These are phyloP conservation scores for Balaeniceps rex DNA, from an alignment of 2,113 vertebrate species.

Conservation along the genomic window DNA sequence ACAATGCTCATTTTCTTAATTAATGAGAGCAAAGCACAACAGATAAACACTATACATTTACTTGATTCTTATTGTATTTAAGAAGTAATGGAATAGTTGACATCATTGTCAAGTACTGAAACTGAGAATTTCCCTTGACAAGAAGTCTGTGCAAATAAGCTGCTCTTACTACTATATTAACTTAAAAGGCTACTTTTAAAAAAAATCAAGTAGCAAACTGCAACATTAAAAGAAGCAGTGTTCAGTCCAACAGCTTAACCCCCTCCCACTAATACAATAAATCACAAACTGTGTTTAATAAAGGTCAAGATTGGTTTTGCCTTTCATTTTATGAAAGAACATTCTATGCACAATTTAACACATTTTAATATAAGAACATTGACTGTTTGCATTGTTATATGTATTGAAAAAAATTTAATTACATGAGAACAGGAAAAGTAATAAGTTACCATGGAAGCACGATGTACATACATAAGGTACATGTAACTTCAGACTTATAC, in stretches of 20 bases:
- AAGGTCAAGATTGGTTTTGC: neutral
- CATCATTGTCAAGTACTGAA: neutral
- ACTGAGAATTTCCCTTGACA: neutral
- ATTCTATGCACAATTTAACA: neutral
- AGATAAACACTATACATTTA: neutral
- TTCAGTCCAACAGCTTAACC: neutral
- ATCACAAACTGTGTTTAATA: neutral
- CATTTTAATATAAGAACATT: neutral
- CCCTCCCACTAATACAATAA: neutral
- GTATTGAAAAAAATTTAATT: slow-evolving; percentile 7
- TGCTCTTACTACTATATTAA: neutral
- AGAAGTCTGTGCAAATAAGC: neutral
- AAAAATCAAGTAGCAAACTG: neutral
- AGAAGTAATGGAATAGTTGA: neutral
- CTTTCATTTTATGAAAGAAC: neutral
- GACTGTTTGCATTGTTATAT: neutral
- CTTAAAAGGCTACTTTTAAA: neutral
- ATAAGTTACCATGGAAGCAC: slow-evolving; percentile 44
- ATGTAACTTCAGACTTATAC: slow-evolving; percentile 3
- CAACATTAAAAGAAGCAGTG: neutral
- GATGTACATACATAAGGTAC: neutral
- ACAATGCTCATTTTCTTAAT: neutral
- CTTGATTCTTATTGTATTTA: neutral
- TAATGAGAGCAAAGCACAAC: neutral
- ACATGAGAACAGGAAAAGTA: neutral